Base-by-base conservation (phyloP, 2,113 vertebrate species). In the Mohoua ochrocephala region DNA sequence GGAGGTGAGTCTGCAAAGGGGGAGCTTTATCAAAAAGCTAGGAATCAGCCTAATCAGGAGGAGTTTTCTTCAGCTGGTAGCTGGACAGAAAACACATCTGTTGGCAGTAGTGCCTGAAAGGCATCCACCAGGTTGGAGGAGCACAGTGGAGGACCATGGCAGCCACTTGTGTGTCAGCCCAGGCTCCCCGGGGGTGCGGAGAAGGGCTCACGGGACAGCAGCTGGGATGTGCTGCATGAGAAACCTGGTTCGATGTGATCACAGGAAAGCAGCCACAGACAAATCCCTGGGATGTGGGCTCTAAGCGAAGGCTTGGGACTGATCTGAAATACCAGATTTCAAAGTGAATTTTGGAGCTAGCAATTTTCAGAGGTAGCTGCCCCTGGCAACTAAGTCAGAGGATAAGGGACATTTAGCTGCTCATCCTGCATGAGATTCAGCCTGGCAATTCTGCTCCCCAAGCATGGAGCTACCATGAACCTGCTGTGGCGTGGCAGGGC, bases 121-220 rank as follows among this genome's bases (percentile, higher is more conserved):
- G 44, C 26, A 53, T 60, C 14, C 4, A 0, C 5, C 0, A 1
- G 12, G 9, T n/a, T 77, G 17, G 53, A 73, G 63, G 11, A 57
- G 37, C 4, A 15, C 7, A 3, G 12, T 21, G 13, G 37, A 19
- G 31, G 33, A 19, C 21, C 33, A 20, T 5, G 0, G 35, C 49
- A 61, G 50, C 10, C 8, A 0, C 45, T 41, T 26, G 27, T 19
- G 31, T 61, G 41, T 30, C 0, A 0, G 26, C 39, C 37, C 15
- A 37, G 56, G 50, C 27, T 77, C 26, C 41, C 15, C 0, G 0
- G 22, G 37, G 24, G 3, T 41, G 23, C 0, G 0, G 45, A 27
- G 63, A 22, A 49, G 30, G 35, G n/a, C 37, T 79, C 4, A 1
- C 0, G 15, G 56, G 50, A 71, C 42, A 65, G 59, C 63, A 54